Evolutionary conservation across 2,888 invertebrate genomes (phyloP), one percentile per base, ranked within the genome.

Genomic region (Ochropleura leucogaster): DNA sequence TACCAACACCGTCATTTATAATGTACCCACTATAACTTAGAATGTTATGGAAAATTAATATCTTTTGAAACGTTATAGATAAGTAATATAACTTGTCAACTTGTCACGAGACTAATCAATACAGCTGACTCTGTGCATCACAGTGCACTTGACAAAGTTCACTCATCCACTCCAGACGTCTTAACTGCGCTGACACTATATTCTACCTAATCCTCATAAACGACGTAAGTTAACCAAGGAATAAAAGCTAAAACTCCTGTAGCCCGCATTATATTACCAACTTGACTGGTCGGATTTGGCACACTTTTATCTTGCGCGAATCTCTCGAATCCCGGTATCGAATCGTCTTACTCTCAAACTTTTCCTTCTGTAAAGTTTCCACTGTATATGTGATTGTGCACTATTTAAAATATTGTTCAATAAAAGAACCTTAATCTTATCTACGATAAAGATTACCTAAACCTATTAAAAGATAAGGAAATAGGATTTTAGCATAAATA

Each of bases 221-320:
- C 49, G 67, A 69, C 6, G 74, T 78, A 68, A 83, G 71, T 69
- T 74, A 80, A 63, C 67, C 40, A 51, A 59, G 20, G 20, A 69
- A 72, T 68, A 79, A 68, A 64, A 74, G 49, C 51, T 55, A 30
- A 55, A 73, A 82, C 65, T 74, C 74, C 57, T 66, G 63, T 67
- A 72, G 44, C 12, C 30, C 12, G 40, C 72, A 68, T 73, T 85
- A 66, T 63, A 73, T 84, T 81, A 82, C 46, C 71, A n/a, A 67
- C 79, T 64, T 70, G 60, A 65, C 53, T 64, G 49, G 44, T 69
- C 16, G 75, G 80, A 72, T 72, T 74, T 80, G 62, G 77, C 64
- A 57, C 72, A 72, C 49, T 80, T 83, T 72, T 85, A 85, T 80
- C 70, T 80, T 62, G 63, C 72, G 63, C 46, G 30, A 59, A 84